Evolutionary conservation across 1,140 invertebrate genomes (phyloP), one percentile per base, ranked within the genome.

Genomic region (Drosophila ficusphila): DNA sequence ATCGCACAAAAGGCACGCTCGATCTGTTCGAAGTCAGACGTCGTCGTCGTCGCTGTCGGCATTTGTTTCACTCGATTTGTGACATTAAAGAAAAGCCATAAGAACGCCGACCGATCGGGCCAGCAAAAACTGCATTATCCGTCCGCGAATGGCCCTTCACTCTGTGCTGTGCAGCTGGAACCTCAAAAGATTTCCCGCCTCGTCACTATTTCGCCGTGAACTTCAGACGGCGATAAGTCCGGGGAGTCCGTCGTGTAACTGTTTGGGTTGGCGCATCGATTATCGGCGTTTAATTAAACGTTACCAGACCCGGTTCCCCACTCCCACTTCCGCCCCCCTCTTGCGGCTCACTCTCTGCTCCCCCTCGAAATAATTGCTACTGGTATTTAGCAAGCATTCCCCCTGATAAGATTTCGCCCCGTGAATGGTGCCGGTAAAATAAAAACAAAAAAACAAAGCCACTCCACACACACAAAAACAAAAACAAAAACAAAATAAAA

Each of bases 31-130:
- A 46, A 42, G 76, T 39, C 36, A 8, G 36, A 39, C 5, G 36
- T 39, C 16, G 16, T 9, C 31, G 56, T 33, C 16, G 58, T 47
- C 52, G 58, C 41, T 73, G 79, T 73, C 74, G 79, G 79, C 79
- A 78, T 82, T 83, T 78, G 79, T 74, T 81, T 81, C 77, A 86
- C 82, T 88, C 82, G 82, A 86, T 86, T 86, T 88, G 82, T 82
- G 79, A 88, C 82, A 88, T 88, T 89, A 88, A 88, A 88, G 82
- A 56, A 75, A 88, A 82, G 38, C 70, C 74, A 70, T 74, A 60
- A 88, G 88, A 88, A 78, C 7, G 69, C 82, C 82, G 82, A 70
- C 81, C 64, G 14, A 60, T 48, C 41, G 42, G 19, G 16, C n/a
- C 2, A 31, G 11, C n/a, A 36, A 36, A 47, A 36, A 61, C 5